phyloP scores from a whole-genome alignment of 2,888 invertebrate genomes.

The Carpatolechia fugitivella region DNA sequence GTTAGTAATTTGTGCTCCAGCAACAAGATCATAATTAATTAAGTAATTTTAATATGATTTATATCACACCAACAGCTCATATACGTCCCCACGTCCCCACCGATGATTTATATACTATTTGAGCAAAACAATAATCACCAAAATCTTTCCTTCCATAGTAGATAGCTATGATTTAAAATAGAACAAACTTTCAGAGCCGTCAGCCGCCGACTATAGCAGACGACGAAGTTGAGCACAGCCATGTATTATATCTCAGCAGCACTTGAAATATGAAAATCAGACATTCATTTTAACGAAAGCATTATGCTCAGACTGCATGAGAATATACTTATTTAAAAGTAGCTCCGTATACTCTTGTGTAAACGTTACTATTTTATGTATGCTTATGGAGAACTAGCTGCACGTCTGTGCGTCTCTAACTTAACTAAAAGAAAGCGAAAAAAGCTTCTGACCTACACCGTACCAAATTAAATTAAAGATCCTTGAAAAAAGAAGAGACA shows the following conservation, averaged over 20 bases:
- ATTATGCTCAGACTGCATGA: neutral
- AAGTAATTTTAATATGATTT: no score
- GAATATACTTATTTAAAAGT: neutral
- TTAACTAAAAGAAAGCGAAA: no score
- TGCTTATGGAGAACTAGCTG: no score
- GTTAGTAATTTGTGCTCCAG: neutral
- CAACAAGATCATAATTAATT: neutral
- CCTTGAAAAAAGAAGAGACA: no score
- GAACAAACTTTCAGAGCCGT: constrained; percentile 14
- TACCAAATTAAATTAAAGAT: no score
- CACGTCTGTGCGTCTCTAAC: no score
- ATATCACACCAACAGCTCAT: no score
- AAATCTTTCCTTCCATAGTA: neutral
- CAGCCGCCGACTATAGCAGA: constrained; percentile 7
- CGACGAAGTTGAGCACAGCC: constrained; percentile 16
- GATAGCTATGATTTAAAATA: constrained; percentile 11
- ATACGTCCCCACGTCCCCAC: no score
- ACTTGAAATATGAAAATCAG: constrained; percentile 16
- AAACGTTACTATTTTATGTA: no score
- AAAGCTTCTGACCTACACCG: no score
- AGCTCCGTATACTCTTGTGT: neutral
- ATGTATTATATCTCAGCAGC: constrained; percentile 7
- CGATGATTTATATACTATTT: no score
- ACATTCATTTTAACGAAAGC: constrained; percentile 2
- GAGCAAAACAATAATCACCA: no score